Percentiles rank a stretch among this genome's conserved stretches.
Evolutionary conservation across 2,888 invertebrate species (phyloP).

Genomic region (Thumatha senex): DNA sequence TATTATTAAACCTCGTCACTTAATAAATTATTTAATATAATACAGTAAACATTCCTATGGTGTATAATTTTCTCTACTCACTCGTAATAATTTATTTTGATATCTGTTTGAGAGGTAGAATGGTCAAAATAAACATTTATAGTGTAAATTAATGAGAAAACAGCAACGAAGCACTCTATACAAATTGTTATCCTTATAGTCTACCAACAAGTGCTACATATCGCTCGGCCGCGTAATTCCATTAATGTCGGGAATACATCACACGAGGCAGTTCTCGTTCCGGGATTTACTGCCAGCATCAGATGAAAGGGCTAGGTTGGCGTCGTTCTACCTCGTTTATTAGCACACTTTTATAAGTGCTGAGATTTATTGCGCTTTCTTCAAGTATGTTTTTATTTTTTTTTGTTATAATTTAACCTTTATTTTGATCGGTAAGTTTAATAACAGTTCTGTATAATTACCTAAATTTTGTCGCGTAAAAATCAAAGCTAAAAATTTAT

Average conservation of each 20-base stretch:
- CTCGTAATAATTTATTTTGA: not conserved
- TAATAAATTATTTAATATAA: no score
- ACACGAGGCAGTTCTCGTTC: conserved; percentile 46
- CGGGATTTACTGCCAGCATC: conserved; percentile 61
- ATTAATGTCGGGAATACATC: conserved; percentile 72
- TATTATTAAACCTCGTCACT: no score
- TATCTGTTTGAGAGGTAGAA: not conserved
- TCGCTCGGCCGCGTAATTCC: conserved; percentile 63
- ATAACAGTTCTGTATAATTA: no score
- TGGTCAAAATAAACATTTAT: conserved; percentile 11
- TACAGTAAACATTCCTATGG: no score
- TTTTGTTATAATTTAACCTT: not conserved
- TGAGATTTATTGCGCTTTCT: conserved; percentile 55
- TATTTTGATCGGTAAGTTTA: no score
- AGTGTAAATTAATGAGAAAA: conserved; percentile 21
- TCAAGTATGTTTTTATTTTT: conserved; percentile 31
- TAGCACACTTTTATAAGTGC: conserved; percentile 56
- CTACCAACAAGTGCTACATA: conserved; percentile 54
- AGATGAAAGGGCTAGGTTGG: conserved; percentile 65
- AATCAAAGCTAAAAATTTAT: no score
- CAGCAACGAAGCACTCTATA: conserved; percentile 34
- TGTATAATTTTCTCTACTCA: no score
- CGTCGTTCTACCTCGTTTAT: conserved; percentile 59
- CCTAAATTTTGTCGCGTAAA: no score
- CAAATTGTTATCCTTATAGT: conserved; percentile 51